A percentile compares a stretch with the other conserved stretches of the same genome.
phyloP scores from a whole-genome alignment of 2,113 vertebrate species.

The Danio rerio region GRCz12tu NC_133200.1:21664001-21664500 shows the following conservation, averaged over 20 bases:
- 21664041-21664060: constrained; percentile 28
- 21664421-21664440: too few relatives aligned
- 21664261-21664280: constrained; percentile 28
- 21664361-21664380: not conserved
- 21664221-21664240: constrained; percentile 20
- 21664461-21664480: too few relatives aligned
- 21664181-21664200: constrained; percentile 25
- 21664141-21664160: constrained; percentile 6
- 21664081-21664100: not conserved
- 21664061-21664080: not conserved
- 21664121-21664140: constrained; percentile 9
- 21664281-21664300: not conserved
- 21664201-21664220: constrained; percentile 40
- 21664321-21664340: not conserved
- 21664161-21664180: constrained; percentile 23
- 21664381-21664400: too few relatives aligned
- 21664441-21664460: too few relatives aligned
- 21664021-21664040: not conserved
- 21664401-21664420: too few relatives aligned
- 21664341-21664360: not conserved
- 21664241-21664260: constrained; percentile 17
- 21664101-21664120: constrained; percentile 10
- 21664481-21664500: too few relatives aligned
- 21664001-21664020: not conserved
- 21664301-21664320: not conserved